phyloP scores from a whole-genome alignment of 2,888 invertebrate species.

The Ophioninae sp. region DNA sequence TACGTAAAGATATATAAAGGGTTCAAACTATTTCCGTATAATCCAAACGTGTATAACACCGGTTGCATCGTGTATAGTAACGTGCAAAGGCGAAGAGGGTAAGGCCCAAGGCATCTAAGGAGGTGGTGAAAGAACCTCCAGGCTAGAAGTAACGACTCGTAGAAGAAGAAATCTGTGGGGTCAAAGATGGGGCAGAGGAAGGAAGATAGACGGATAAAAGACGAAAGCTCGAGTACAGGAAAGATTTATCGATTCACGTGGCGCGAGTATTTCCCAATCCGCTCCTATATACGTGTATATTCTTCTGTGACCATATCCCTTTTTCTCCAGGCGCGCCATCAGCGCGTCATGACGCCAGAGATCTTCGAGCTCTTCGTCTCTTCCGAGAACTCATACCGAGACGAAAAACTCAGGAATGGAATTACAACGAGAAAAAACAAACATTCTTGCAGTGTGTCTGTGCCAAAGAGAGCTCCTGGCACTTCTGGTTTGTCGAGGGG shows the following conservation, averaged over 20 bases:
- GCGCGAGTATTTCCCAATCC: slow-evolving; percentile 43
- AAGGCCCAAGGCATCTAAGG: slow-evolving; percentile 31
- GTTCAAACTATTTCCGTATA: background rate
- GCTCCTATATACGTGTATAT: slow-evolving; percentile 29
- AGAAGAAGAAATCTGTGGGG: slow-evolving; percentile 53
- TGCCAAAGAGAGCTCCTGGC: background rate
- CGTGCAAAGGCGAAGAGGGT: slow-evolving; percentile 22
- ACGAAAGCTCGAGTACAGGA: slow-evolving; percentile 32
- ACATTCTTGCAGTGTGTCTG: background rate
- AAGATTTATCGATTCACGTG: slow-evolving; percentile 62
- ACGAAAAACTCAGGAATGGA: background rate
- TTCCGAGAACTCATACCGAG: background rate
- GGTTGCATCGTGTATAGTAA: slow-evolving; percentile 19
- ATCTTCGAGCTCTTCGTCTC: slow-evolving; percentile 30
- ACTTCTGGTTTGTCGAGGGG: background rate
- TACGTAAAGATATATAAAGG: background rate
- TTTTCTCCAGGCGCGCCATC: slow-evolving; percentile 35
- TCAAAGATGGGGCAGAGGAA: slow-evolving; percentile 6
- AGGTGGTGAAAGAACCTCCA: slow-evolving; percentile 58
- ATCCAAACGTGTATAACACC: slow-evolving; percentile 18
- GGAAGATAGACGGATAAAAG: slow-evolving; percentile 11
- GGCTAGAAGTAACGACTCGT: slow-evolving; percentile 56
- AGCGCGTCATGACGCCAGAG: slow-evolving; percentile 41
- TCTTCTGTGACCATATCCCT: slow-evolving; percentile 43
- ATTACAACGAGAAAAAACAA: slow-evolving; percentile 8